Percentiles rank a stretch among this genome's conserved stretches.
phyloP scores from a whole-genome alignment of 2,113 vertebrate genomes.

The Urocolius indicus region DNA sequence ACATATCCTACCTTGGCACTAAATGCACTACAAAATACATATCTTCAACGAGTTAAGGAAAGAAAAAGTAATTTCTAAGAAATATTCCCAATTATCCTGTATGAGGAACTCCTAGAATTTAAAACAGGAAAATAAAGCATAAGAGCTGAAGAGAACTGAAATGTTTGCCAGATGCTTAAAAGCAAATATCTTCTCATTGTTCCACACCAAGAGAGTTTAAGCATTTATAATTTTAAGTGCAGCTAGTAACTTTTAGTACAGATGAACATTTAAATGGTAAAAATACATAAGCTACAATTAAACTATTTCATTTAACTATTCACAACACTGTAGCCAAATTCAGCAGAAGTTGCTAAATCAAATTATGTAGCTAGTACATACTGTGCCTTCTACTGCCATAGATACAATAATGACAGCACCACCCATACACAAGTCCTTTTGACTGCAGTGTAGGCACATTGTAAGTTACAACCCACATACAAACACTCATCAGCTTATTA shows the following conservation, averaged over 20 bases:
- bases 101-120: not conserved
- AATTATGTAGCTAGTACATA: not conserved
- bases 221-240: not conserved
- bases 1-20: not conserved
- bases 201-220: not conserved
- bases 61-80: not conserved
- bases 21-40: not conserved
- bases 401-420: not conserved
- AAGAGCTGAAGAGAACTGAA: not conserved
- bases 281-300: not conserved
- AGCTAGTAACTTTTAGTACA: not conserved
- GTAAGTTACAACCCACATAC: not conserved
- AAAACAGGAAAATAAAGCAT: not conserved
- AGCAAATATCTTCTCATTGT: not conserved
- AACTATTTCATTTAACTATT: not conserved
- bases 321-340: not conserved
- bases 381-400: not conserved
- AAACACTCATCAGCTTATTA: not conserved
- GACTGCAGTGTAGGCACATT: not conserved
- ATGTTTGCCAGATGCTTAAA: not conserved
- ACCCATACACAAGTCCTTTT: not conserved
- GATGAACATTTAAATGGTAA: not conserved
- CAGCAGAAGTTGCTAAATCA: constrained; percentile 6
- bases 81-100: not conserved
- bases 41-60: not conserved